Evolutionary conservation across 2,888 invertebrate genomes (phyloP), one percentile per base, ranked within the genome.

Genomic region (Pandemis corylana): DNA sequence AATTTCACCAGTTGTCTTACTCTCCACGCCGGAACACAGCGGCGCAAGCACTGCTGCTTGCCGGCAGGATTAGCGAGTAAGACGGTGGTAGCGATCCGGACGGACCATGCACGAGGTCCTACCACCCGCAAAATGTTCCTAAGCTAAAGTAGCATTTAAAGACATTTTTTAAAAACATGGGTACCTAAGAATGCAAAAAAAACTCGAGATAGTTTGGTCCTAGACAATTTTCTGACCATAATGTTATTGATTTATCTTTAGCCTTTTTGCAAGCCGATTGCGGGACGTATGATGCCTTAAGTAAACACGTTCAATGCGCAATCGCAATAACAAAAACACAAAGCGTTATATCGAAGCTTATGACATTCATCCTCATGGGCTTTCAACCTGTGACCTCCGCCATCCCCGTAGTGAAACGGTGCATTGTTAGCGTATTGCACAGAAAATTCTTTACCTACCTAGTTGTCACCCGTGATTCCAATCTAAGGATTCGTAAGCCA

Each of bases 241-340:
- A 46, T 46, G 5, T 46, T 59, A 20, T 28, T 28, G 59, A 59
- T 12, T 59, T 10, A 59, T 10, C 59, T 59, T 10, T 59, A 28
- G 20, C 59, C 7, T 59, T 28, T 28, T 28, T 59, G 59, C 59
- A 28, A 28, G 59, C 56, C 10, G 20, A 20, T 59, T 20, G 59
- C 59, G 28, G 59, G 59, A 59, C 12, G 59, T 28, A 20, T 12
- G 28, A 28, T 56, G 59, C 28, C 28, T 59, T 59, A 59, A 59
- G 28, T 59, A 59, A 59, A 59, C 59, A 59, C 28, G 59, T 59
- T 59, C 28, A 59, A 59, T 59, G 28, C 59, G 59, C 59, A 59
- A 59, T 59, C 59, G 59, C 20, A 20, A 28, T 28, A 59, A 59
- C 59, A 59, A 59, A 28, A 28, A 59, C 59, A 59, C 59, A 59